phyloP scores from a whole-genome alignment of 2,888 invertebrate species.

The Hipparchia semele region DNA sequence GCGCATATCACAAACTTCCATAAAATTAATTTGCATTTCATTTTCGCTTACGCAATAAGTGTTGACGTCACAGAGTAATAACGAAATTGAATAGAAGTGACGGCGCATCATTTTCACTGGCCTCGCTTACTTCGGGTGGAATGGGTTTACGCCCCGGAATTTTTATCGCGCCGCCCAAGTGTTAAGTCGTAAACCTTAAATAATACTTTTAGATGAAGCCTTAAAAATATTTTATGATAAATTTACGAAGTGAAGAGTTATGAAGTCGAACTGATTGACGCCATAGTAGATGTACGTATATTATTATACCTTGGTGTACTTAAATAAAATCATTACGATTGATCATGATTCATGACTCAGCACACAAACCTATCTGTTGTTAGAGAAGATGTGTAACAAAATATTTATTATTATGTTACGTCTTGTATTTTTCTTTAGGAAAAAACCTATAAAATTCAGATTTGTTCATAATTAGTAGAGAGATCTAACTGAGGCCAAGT shows the following conservation, averaged over 20 bases:
- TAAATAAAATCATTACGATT: too few relatives aligned
- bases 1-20: background rate
- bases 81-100: conserved; percentile 30
- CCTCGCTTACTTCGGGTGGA: conserved; percentile 19
- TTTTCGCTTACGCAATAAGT: background rate
- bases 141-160: conserved; percentile 28
- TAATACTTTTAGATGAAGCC: conserved; percentile 16
- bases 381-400: too few relatives aligned
- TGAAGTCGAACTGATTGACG: background rate
- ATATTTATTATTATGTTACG: too few relatives aligned
- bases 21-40: background rate
- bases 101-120: conserved; percentile 31
- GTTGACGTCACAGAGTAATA: conserved; percentile 27
- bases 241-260: background rate
- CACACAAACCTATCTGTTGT: too few relatives aligned
- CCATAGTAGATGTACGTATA: background rate
- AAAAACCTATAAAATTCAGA: too few relatives aligned
- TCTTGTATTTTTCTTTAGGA: too few relatives aligned
- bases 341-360: too few relatives aligned
- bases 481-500: too few relatives aligned
- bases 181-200: conserved; percentile 25
- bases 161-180: conserved; percentile 25
- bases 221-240: conserved; percentile 13
- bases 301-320: too few relatives aligned
- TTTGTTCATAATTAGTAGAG: too few relatives aligned